A percentile compares a stretch with the other conserved stretches of the same genome.
phyloP scores from a whole-genome alignment of 1,140 invertebrate genomes.

The Aphelenchoides besseyi region DNA sequence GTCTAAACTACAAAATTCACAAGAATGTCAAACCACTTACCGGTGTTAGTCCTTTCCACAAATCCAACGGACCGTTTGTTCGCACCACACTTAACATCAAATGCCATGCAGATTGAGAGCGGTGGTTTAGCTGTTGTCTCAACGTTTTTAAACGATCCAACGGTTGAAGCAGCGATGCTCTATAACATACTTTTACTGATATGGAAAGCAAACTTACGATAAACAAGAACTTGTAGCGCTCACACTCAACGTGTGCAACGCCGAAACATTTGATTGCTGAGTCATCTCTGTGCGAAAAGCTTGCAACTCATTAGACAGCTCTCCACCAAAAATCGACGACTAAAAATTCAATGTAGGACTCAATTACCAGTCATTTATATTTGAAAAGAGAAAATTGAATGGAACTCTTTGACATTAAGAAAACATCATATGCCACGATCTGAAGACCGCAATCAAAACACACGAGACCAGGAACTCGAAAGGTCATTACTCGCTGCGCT shows the following conservation, averaged over 20 bases:
- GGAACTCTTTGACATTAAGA: not conserved
- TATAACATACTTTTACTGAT: not conserved
- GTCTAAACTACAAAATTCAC: constrained; percentile 9
- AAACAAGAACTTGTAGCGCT: constrained; percentile 5
- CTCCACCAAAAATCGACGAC: too few species aligned
- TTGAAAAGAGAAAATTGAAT: not conserved
- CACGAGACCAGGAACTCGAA: not conserved
- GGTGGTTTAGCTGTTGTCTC: not conserved
- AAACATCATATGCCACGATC: not conserved
- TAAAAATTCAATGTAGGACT: too few species aligned
- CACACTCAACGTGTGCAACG: not conserved
- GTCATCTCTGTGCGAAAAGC: not conserved
- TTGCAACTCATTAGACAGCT: too few species aligned
- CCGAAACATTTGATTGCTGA: not conserved
- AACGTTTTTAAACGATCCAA: constrained; percentile 1
- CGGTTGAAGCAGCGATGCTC: not conserved
- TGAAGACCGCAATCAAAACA: not conserved
- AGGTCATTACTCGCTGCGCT: too few species aligned
- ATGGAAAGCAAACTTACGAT: not conserved
- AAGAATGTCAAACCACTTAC: constrained; percentile 7
- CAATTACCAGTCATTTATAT: too few species aligned
- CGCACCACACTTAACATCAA: not conserved
- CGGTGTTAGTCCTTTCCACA: constrained; percentile 9
- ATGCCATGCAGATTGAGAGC: not conserved
- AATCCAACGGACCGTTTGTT: not conserved